Evolutionary conservation across 2,113 vertebrate genomes (phyloP), one percentile per base, ranked within the genome.

Genomic region (Nothocercus julius): DNA sequence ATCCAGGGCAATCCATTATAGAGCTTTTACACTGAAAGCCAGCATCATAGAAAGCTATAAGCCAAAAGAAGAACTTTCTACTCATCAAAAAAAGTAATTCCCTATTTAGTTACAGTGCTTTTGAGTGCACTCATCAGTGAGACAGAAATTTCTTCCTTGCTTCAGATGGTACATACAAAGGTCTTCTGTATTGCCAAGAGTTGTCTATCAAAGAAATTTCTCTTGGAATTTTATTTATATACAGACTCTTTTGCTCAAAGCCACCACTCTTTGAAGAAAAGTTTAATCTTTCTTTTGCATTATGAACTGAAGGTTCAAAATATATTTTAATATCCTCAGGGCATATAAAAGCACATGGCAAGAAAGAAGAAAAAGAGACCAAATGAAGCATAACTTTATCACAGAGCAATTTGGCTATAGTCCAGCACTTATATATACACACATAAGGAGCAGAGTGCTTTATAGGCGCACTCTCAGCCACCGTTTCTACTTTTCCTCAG

Each of bases 281-380:
- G 42, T 69, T 56, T 69, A 78, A 78, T 93, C 36, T 94, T 82
- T 61, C 66, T 32, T 21, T 63, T 92, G 62, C 61, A 84, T 87
- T 95, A 91, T 62, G 45, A 94, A 66, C 36, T 49, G 64, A 63
- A 88, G 54, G 24, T 82, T 93, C 45, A 92, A 96, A 95, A 92
- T 83, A 81, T 45, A 79, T 83, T 96, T 95, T 81, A 93, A 91
- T 91, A 92, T 93, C 92, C 91, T 94, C 63, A 78, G 93, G 88
- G 87, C 88, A 86, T 82, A 82, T 86, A 82, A 77, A 89, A 90
- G 59, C n/a, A 53, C 64, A 91, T 82, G 54, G 66, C 21, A 82
- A 54, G 24, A 67, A 89, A 91, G 78, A 27, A 91, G 45, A 91
- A 88, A 20, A 94, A 87, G 70, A 92, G 58, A 82, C 34, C 59